Base-by-base conservation (phyloP, 2,113 vertebrate genomes). In the Scophthalmus maximus region DNA sequence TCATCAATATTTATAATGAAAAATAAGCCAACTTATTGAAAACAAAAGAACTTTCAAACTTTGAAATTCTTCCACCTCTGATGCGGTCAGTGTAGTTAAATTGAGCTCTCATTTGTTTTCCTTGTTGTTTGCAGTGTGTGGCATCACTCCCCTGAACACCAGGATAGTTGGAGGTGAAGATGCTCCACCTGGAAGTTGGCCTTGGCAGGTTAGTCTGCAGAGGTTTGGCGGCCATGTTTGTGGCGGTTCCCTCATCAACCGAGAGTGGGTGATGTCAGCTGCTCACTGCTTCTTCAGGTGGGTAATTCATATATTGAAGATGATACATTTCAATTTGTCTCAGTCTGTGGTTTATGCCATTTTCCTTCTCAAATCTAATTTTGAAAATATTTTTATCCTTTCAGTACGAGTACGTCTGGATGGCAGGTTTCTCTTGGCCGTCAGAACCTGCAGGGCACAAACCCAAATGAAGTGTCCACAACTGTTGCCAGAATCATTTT, bases 181-280 rank as follows among this genome's bases (percentile, higher is more conserved):
- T 1, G 80, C 91, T 0, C 72, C 20, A 18, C 29, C 30, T 0
- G 88, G 91, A 12, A 50, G 75, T 61, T 94, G 93, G 92, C 93
- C 92, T 0, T 94, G 93, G 93, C 92, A 94, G 44, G 86, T 65
- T 38, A 93, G 93, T 82, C 78, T 94, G 60, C 75, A 82, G 5
- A 76, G n/a, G 0, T 64, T 51, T 10, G 70, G 68, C 2, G 5
- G 38, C 14, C 90, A 91, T 61, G 17, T 91, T 27, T 94, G 94
- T 66, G 93, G 93, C 14, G 92, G 90, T 56, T 88, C 92, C 30
- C 88, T 94, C 73, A 90, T 94, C 64, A 81, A 84, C 46, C 82
- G 57, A 12, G 76, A 83, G 38, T 94, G 93, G 93, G 87, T 94
- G 60, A 81, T 94, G 73, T 87, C 90, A 0, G 93, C 93, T 1